Conservation (phyloP, 2,113 vertebrate genomes). For the Erythrolamprus reginae region DNA sequence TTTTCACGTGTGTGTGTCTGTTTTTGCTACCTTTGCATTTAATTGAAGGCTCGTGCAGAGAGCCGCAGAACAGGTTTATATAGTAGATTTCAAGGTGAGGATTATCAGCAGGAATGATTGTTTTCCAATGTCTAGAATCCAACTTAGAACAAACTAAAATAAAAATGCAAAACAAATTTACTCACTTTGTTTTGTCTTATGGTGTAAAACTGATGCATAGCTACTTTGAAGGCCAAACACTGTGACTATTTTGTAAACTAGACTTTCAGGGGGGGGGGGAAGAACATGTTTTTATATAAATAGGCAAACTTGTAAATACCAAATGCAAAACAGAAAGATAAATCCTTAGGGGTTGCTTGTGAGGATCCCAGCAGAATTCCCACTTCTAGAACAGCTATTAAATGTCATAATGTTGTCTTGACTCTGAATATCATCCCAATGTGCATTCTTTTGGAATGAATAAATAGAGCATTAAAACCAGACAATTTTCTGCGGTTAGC, state of each 20-base stretch:
- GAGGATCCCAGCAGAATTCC: not conserved
- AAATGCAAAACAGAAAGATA: not conserved
- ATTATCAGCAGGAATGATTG: not conserved
- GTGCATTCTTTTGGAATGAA: constrained; percentile 26
- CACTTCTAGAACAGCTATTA: constrained; percentile 21
- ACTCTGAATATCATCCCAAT: constrained; percentile 21
- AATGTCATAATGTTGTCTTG: constrained; percentile 4
- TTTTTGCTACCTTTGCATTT: too few relatives aligned
- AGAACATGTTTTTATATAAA: not conserved
- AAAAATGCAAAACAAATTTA: not conserved
- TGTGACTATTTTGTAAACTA: not conserved
- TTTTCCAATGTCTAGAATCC: not conserved
- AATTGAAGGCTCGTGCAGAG: too few relatives aligned
- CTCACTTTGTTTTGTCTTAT: not conserved
- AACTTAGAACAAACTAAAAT: not conserved
- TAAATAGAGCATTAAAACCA: constrained; percentile 23
- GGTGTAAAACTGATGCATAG: not conserved
- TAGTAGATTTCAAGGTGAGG: not conserved
- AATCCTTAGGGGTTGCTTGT: not conserved
- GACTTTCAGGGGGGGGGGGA: not conserved
- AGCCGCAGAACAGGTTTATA: too few relatives aligned
- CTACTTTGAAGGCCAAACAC: not conserved
- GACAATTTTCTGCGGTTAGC: not conserved
- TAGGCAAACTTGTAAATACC: not conserved
- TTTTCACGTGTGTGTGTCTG: too few relatives aligned